Conservation (phyloP, 2,888 invertebrate genomes). For the Dione vanillae region DNA sequence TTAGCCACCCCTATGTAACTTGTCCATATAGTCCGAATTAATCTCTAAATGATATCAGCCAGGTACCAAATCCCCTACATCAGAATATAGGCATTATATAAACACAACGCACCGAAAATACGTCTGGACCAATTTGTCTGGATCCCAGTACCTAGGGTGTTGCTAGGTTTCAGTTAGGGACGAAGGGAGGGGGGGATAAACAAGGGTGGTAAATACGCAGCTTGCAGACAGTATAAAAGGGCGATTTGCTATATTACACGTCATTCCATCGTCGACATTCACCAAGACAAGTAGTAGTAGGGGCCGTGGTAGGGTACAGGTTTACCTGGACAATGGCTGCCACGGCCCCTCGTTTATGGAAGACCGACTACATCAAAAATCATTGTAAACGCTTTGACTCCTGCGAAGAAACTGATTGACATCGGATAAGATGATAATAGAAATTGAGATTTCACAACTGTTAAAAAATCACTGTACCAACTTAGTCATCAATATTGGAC, state of each 20-base stretch:
- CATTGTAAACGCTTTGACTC: not conserved
- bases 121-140: slow-evolving; percentile 32
- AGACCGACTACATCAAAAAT: not conserved
- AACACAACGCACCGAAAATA: slow-evolving; percentile 33
- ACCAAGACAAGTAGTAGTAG: not conserved
- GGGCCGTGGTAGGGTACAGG: slow-evolving; percentile 24
- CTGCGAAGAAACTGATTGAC: not conserved
- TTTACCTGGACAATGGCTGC: slow-evolving; percentile 4
- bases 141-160: slow-evolving; percentile 38
- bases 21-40: slow-evolving; percentile 18
- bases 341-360: not conserved
- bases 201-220: slow-evolving; percentile 36
- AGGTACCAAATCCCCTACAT: slow-evolving; percentile 5
- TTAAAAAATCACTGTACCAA: not conserved
- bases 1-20: slow-evolving; percentile 7
- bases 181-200: slow-evolving; percentile 24
- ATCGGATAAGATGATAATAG: not conserved
- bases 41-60: slow-evolving; percentile 30
- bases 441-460: not conserved
- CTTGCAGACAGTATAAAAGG: slow-evolving; percentile 39
- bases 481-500: not conserved
- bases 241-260: slow-evolving; percentile 4
- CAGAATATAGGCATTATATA: slow-evolving; percentile 26
- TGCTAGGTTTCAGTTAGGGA: slow-evolving; percentile 42
- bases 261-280: slow-evolving; percentile 27